Evolutionary conservation across 1,140 invertebrate genomes (phyloP).

Genomic region (Brachionus angularis): DNA sequence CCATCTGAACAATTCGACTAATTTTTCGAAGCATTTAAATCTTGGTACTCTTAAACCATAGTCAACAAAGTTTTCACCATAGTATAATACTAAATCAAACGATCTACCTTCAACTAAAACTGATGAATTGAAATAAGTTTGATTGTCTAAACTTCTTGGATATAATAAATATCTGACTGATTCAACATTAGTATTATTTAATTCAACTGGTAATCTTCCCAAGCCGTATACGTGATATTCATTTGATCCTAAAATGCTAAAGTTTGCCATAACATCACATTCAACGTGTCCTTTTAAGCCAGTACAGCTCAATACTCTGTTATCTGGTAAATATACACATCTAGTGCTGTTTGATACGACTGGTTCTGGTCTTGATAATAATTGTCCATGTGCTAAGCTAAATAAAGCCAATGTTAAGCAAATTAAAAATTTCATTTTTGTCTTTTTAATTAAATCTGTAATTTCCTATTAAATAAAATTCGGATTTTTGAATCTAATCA

Average conservation of each 20-base stretch:
- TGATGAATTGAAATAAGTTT: constrained; percentile 17
- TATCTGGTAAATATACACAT: neutral
- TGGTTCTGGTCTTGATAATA: too few relatives aligned
- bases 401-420: too few relatives aligned
- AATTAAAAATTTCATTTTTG: too few relatives aligned
- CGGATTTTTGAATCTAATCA: too few relatives aligned
- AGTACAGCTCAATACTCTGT: neutral
- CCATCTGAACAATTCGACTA: neutral
- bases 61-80: neutral
- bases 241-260: neutral
- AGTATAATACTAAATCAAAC: constrained; percentile 10
- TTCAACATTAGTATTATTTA: neutral
- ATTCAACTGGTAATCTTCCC: neutral
- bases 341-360: neutral
- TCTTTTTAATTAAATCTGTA: too few relatives aligned
- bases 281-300: neutral
- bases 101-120: neutral
- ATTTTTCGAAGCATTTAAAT: neutral
- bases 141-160: constrained; percentile 33
- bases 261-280: constrained; percentile 10
- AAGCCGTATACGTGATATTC: neutral
- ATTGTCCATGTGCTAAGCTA: too few relatives aligned
- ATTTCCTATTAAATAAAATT: too few relatives aligned
- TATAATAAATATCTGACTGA: constrained; percentile 22
- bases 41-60: constrained; percentile 12